Conservation (phyloP, 1,140 invertebrate species). For the Drosophila parabipectinata region DNA sequence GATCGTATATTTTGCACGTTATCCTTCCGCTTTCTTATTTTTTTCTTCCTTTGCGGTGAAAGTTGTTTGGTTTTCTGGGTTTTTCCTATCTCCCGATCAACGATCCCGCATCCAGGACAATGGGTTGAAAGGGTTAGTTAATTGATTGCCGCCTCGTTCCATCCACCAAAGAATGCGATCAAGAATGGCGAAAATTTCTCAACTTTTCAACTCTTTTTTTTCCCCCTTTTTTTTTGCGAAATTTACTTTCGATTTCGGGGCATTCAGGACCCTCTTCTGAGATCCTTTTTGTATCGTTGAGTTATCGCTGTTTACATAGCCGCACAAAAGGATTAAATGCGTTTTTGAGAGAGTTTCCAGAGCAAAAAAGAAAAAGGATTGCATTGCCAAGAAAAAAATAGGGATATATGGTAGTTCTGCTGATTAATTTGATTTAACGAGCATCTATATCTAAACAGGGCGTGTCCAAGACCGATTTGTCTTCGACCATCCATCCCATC, state of each 20-base stretch:
- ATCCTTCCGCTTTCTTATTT: conserved; percentile 18
- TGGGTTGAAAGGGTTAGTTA: conserved; percentile 52
- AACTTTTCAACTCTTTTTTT: conserved; percentile 75
- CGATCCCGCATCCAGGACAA: background rate
- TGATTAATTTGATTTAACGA: conserved; percentile 77
- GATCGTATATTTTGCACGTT: conserved; percentile 62
- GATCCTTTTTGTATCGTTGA: conserved; percentile 31
- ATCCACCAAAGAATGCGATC: conserved; percentile 4
- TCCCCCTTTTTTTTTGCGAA: conserved; percentile 21
- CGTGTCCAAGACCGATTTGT: conserved; percentile 28
- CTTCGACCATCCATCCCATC: conserved; percentile 7
- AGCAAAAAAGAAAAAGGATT: background rate
- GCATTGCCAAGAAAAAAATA: background rate
- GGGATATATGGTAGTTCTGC: conserved; percentile 21
- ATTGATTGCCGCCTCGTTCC: conserved; percentile 60
- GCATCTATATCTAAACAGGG: conserved; percentile 41
- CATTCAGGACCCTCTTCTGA: conserved; percentile 12
- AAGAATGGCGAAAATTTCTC: conserved; percentile 47
- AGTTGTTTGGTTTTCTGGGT: conserved; percentile 57
- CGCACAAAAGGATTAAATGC: conserved; percentile 78
- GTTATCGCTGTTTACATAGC: conserved; percentile 77
- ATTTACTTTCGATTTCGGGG: conserved; percentile 11
- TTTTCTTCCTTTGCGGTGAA: conserved; percentile 58
- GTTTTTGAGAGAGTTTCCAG: conserved; percentile 56
- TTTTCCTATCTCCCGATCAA: conserved; percentile 33